Evolutionary conservation across 2,113 vertebrate species (phyloP).

Genomic region (Zosterops hypoxanthus): DNA sequence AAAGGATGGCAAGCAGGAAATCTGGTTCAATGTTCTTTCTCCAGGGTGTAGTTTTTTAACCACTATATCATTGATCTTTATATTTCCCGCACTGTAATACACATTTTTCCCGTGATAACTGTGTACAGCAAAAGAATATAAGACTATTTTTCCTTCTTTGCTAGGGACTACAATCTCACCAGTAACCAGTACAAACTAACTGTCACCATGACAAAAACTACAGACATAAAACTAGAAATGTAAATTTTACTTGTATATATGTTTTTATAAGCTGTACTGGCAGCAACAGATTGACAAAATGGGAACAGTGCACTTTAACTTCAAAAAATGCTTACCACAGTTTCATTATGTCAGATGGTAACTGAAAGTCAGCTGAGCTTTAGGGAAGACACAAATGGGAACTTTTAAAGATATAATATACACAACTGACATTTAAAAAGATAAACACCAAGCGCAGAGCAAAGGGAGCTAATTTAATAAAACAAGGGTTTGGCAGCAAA

Average conservation of each 20-base stretch:
- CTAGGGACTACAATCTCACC: background rate
- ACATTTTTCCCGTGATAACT: rapidly evolving
- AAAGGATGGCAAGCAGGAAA: background rate
- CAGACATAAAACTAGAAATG: background rate
- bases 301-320: background rate
- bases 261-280: background rate
- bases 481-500: background rate
- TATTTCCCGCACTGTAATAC: background rate
- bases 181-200: background rate
- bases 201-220: background rate
- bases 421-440: conserved; percentile 38
- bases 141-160: background rate
- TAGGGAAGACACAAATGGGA: conserved; percentile 37
- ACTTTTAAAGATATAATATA: conserved; percentile 13
- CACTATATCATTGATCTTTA: background rate
- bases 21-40: background rate
- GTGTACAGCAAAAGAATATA: background rate
- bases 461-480: conserved; percentile 51
- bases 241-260: background rate
- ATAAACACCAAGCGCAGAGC: conserved; percentile 20
- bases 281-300: background rate
- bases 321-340: conserved; percentile 14
- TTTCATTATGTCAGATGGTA: conserved; percentile 17
- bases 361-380: conserved; percentile 23
- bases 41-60: background rate